phyloP scores from a whole-genome alignment of 2,797 vertebrate species.

The Benthosema pterotum region DNA sequence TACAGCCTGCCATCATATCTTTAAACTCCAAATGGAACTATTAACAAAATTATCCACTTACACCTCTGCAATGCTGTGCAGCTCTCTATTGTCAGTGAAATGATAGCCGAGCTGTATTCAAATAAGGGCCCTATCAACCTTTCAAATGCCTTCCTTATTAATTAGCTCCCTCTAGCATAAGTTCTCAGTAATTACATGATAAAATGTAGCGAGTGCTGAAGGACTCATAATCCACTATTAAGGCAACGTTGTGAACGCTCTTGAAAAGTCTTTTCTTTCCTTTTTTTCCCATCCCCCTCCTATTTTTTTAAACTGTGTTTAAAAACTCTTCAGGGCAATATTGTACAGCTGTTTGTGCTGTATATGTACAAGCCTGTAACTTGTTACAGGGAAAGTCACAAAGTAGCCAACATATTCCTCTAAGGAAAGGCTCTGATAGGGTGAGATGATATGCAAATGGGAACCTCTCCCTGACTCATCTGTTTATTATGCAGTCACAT shows the following conservation, averaged over 20 bases:
- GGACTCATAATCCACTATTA: slow-evolving; percentile 47
- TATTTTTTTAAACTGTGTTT: background rate
- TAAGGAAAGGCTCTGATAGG: slow-evolving; percentile 43
- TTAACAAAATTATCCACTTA: slow-evolving; percentile 80
- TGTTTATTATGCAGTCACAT: slow-evolving; percentile 83
- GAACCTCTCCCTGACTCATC: slow-evolving; percentile 79
- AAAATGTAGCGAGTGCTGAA: slow-evolving; percentile 39
- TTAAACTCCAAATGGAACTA: slow-evolving; percentile 73
- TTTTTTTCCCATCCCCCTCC: no score
- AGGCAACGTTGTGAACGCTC: slow-evolving; percentile 59
- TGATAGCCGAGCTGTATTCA: slow-evolving; percentile 73
- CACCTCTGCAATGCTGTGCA: slow-evolving; percentile 74
- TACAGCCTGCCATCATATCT: slow-evolving; percentile 72
- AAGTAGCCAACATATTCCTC: slow-evolving; percentile 42
- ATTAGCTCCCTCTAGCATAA: slow-evolving; percentile 84
- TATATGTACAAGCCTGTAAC: slow-evolving; percentile 12
- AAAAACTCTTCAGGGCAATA: slow-evolving; percentile 31
- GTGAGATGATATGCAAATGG: slow-evolving; percentile 72
- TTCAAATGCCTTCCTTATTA: slow-evolving; percentile 78
- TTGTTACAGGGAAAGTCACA: slow-evolving; percentile 33
- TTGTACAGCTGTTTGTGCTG: slow-evolving; percentile 19
- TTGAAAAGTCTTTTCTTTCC: slow-evolving; percentile 29
- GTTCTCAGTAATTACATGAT: slow-evolving; percentile 73
- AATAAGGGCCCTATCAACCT: slow-evolving; percentile 71
- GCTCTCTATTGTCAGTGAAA: slow-evolving; percentile 77